These are phyloP conservation scores for Pan paniscus DNA, from an alignment of 2,113 vertebrate species.

Conservation along the genomic window DNA sequence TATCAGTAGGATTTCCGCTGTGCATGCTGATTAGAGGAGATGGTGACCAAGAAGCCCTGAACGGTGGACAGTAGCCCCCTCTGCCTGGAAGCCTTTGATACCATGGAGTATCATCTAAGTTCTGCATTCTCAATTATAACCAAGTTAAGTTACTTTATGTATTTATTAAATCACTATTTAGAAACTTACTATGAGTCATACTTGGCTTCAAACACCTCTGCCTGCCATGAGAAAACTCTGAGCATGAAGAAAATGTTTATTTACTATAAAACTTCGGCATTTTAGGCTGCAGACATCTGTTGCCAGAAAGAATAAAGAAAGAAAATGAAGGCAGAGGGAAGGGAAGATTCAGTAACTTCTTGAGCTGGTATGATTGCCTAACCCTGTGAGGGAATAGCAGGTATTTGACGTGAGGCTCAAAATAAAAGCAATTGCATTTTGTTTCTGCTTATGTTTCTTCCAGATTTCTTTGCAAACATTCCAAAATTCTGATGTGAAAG, in stretches of 20 bases:
- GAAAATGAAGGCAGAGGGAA: neutral
- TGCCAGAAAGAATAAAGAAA: neutral
- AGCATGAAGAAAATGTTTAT: neutral
- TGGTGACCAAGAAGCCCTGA: neutral
- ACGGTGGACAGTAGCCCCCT: neutral
- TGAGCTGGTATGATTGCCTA: too few relatives aligned
- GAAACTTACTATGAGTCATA: neutral
- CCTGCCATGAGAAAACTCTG: neutral
- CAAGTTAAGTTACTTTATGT: neutral
- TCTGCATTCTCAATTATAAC: neutral
- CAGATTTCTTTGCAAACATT: neutral
- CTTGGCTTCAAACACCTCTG: neutral
- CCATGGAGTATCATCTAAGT: neutral
- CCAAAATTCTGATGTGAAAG: neutral
- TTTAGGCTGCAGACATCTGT: neutral
- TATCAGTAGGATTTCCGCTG: neutral
- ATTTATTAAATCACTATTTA: neutral
- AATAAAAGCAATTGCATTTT: neutral
- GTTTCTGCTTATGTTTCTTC: neutral
- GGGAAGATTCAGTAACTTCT: neutral
- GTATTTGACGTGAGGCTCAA: neutral
- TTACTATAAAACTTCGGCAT: neutral
- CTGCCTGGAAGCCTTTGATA: accelerated
- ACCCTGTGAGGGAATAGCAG: neutral
- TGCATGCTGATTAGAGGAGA: neutral